Conservation (phyloP, 2,113 vertebrate genomes). For the Ageneiosus marmoratus region DNA sequence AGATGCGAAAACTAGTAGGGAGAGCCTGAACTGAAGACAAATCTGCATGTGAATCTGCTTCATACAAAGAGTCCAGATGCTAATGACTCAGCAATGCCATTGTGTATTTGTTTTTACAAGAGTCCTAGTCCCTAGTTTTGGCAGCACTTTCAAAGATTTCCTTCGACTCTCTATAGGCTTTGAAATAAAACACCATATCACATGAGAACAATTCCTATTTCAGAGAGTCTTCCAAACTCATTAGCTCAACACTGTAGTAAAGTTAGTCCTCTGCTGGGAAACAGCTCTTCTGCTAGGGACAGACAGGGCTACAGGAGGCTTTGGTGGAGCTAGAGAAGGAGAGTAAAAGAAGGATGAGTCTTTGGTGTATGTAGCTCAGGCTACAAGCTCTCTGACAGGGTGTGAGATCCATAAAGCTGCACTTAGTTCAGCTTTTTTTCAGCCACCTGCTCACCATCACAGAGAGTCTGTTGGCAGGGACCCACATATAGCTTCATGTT, state of each 20-base stretch:
- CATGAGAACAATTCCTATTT: conserved; percentile 10
- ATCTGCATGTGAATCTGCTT: conserved; percentile 32
- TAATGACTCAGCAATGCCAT: conserved; percentile 18
- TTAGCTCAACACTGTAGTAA: conserved; percentile 1
- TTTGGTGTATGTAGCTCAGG: neutral
- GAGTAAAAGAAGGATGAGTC: neutral
- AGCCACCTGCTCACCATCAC: neutral
- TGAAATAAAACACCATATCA: conserved; percentile 8
- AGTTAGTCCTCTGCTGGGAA: neutral
- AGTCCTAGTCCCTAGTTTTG: conserved; percentile 5
- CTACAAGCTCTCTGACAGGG: neutral
- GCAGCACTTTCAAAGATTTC: conserved; percentile 9
- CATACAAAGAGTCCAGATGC: neutral
- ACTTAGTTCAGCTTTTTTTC: neutral
- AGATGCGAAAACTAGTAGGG: conserved; percentile 10
- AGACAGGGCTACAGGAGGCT: neutral
- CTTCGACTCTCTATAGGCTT: neutral
- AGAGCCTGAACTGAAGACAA: conserved; percentile 22
- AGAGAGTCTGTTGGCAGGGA: neutral
- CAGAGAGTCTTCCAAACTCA: conserved; percentile 7
- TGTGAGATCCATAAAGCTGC: neutral
- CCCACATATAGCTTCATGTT: neutral
- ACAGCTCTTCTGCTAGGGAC: neutral
- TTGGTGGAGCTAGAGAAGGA: neutral
- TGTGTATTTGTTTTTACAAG: conserved; percentile 18